A percentile compares a stretch with the other conserved stretches of the same genome.
These are phyloP conservation scores for Bellardia pandia DNA, from an alignment of 2,888 invertebrate species.

Conservation along the genomic window DNA sequence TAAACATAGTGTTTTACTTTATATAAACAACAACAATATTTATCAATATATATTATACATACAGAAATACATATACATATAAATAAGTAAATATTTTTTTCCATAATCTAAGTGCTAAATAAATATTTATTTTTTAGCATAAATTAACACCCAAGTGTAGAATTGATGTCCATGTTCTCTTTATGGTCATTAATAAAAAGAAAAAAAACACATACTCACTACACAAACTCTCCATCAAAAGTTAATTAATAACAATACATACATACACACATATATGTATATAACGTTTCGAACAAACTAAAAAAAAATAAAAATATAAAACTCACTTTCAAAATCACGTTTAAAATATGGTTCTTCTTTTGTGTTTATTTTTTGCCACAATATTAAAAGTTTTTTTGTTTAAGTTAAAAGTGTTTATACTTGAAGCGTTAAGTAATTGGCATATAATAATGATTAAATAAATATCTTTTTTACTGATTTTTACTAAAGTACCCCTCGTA, in stretches of 20 bases:
- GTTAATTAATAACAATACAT: too few species aligned
- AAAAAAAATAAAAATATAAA: constrained; percentile 24
- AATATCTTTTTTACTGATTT: background rate
- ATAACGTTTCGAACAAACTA: constrained; percentile 18
- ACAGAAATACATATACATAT: background rate
- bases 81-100: constrained; percentile 20
- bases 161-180: constrained; percentile 66
- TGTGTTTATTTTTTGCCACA: constrained; percentile 14
- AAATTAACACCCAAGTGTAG: constrained; percentile 72
- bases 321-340: constrained; percentile 64
- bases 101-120: constrained; percentile 68
- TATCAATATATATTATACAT: background rate
- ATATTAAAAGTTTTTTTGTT: constrained; percentile 47
- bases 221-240: background rate
- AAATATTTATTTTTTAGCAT: constrained; percentile 72
- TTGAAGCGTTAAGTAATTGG: constrained; percentile 68
- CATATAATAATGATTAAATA: constrained; percentile 54
- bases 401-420: constrained; percentile 38
- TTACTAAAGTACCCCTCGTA: background rate
- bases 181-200: constrained; percentile 53
- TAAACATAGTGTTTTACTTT: background rate
- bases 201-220: constrained; percentile 39
- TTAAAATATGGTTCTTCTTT: constrained; percentile 25
- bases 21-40: background rate
- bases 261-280: background rate